Conservation (phyloP, 1,140 invertebrate genomes). For the Scaptomyza hsui region DNA sequence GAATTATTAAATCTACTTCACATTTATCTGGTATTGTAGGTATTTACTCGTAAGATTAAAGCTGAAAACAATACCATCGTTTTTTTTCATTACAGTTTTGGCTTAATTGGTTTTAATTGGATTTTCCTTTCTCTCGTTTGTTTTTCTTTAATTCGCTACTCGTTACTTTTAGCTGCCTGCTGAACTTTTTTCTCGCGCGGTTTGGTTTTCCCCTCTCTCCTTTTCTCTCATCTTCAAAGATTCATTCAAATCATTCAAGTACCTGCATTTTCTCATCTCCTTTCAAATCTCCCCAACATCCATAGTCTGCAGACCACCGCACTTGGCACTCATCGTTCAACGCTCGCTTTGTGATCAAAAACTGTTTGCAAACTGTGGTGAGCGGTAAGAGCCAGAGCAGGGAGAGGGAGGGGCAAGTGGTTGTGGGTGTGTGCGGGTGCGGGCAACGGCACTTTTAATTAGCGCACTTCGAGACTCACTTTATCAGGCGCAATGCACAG, state of each 20-base stretch:
- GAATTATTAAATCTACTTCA: too few relatives aligned
- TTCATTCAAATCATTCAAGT: slow-evolving; percentile 25
- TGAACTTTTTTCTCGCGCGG: neutral
- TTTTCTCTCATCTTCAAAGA: neutral
- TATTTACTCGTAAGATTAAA: too few relatives aligned
- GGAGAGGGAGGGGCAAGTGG: neutral
- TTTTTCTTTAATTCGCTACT: neutral
- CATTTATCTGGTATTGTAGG: too few relatives aligned
- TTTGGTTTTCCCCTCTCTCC: neutral
- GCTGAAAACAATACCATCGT: too few relatives aligned
- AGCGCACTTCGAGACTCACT: slow-evolving; percentile 54
- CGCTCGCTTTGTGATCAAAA: slow-evolving; percentile 39
- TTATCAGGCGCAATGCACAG: slow-evolving; percentile 37
- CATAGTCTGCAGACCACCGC: neutral
- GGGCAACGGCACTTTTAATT: slow-evolving; percentile 55
- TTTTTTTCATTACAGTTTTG: too few relatives aligned
- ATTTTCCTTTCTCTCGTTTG: too few relatives aligned
- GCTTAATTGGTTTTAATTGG: neutral
- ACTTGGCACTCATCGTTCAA: neutral
- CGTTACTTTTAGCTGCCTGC: neutral
- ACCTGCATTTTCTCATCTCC: neutral
- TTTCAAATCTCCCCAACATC: neutral
- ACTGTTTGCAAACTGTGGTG: slow-evolving; percentile 25
- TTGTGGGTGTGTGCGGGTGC: slow-evolving; percentile 10
- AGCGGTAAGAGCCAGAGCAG: neutral